Conservation (phyloP, 2,113 vertebrate genomes). For the Protobothrops flavoviridis region DNA sequence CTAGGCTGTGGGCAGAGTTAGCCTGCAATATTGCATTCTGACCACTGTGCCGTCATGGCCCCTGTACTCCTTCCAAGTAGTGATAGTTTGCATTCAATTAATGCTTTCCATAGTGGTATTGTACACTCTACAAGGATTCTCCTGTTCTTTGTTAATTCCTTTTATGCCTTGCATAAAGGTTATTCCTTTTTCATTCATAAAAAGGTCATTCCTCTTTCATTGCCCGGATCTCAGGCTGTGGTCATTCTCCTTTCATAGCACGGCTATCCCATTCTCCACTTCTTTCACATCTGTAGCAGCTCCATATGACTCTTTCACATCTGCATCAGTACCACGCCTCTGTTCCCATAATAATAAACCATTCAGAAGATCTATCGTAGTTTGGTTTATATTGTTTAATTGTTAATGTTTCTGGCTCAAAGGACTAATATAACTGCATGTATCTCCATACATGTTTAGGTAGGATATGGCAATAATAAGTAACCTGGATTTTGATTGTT, state of each 20-base stretch:
- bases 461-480: background rate
- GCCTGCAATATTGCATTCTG: background rate
- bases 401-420: background rate
- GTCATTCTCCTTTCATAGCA: background rate
- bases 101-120: background rate
- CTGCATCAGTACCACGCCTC: background rate
- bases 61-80: background rate
- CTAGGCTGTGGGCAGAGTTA: background rate
- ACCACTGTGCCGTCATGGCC: background rate
- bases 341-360: background rate
- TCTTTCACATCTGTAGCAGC: background rate
- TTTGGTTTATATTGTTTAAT: background rate
- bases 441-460: background rate
- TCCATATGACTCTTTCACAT: background rate
- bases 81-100: background rate
- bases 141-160: background rate
- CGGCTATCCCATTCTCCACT: background rate
- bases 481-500: background rate
- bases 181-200: no score
- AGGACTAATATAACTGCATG: background rate
- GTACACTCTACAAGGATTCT: background rate
- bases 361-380: background rate
- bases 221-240: no score
- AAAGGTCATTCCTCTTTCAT: no score
- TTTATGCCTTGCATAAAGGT: no score